Percentiles rank a stretch among this genome's conserved stretches.
Conservation (phyloP, 2,888 invertebrate species). For the Suillia variegata region DNA sequence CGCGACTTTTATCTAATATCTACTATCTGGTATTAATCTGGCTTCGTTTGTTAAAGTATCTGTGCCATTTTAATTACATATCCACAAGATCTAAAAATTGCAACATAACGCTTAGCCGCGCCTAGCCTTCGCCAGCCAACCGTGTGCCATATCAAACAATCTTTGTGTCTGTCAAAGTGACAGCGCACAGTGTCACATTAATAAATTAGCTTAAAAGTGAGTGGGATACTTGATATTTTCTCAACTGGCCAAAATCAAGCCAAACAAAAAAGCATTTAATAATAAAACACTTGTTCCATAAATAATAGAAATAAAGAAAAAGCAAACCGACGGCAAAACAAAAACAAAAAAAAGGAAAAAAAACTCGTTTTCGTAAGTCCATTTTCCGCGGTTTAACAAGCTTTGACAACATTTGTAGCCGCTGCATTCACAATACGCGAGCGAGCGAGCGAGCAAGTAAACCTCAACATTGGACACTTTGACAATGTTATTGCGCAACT, state of each 20-base stretch:
- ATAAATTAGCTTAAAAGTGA: conserved; percentile 1
- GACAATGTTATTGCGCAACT: background rate
- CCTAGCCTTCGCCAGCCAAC: too few species aligned
- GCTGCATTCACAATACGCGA: background rate
- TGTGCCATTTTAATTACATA: too few species aligned
- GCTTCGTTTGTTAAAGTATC: too few species aligned
- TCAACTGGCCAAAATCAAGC: background rate
- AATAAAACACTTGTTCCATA: background rate
- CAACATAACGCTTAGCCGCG: too few species aligned
- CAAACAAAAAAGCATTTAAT: background rate
- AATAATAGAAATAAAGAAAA: too few species aligned
- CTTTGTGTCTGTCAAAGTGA: background rate
- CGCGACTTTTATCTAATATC: too few species aligned
- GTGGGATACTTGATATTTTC: background rate
- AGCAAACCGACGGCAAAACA: too few species aligned
- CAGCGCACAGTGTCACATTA: background rate
- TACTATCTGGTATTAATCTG: too few species aligned
- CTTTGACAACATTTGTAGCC: background rate
- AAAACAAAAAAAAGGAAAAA: background rate
- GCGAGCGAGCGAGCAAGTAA: background rate
- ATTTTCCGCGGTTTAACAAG: background rate
- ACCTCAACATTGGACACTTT: background rate
- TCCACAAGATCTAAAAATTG: too few species aligned
- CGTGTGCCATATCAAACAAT: too few species aligned
- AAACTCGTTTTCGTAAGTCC: background rate